Evolutionary conservation across 2,113 vertebrate species (phyloP).

Genomic region (Phalacrocorax aristotelis): DNA sequence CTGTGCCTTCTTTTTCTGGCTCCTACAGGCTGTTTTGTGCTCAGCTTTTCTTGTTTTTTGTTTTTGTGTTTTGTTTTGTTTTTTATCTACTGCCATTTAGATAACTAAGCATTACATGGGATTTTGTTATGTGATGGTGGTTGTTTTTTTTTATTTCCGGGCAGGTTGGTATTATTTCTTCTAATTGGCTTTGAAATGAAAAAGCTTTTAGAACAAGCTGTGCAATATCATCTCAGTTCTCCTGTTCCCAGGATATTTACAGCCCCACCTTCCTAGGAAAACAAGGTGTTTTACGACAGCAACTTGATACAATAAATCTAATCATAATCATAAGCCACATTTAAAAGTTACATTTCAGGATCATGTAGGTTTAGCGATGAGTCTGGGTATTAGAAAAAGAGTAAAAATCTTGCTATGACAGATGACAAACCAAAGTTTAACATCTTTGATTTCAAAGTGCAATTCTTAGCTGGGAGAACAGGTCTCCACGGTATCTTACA

Average conservation of each 20-base stretch:
- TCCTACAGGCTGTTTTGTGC: neutral
- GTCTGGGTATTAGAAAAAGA: neutral
- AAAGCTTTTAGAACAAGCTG: neutral
- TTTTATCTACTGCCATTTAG: neutral
- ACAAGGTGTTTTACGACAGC: neutral
- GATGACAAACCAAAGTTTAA: neutral
- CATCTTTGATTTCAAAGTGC: neutral
- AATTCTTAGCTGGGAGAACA: neutral
- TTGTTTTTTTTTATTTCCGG: neutral
- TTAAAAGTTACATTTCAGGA: neutral
- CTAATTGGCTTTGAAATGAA: neutral
- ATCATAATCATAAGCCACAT: conserved; percentile 1
- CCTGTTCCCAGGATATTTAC: neutral
- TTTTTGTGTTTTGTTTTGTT: neutral
- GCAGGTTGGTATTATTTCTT: neutral
- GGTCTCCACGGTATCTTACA: neutral
- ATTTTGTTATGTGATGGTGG: conserved; percentile 21
- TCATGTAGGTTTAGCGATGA: neutral
- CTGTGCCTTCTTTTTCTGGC: conserved; percentile 28
- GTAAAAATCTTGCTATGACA: neutral
- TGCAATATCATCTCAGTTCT: neutral
- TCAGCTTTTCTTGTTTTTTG: neutral
- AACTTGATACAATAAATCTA: conserved; percentile 3
- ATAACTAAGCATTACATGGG: conserved; percentile 28
- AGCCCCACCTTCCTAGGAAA: neutral